phyloP scores from a whole-genome alignment of 2,888 invertebrate species.

The Drymonia ruficornis region DNA sequence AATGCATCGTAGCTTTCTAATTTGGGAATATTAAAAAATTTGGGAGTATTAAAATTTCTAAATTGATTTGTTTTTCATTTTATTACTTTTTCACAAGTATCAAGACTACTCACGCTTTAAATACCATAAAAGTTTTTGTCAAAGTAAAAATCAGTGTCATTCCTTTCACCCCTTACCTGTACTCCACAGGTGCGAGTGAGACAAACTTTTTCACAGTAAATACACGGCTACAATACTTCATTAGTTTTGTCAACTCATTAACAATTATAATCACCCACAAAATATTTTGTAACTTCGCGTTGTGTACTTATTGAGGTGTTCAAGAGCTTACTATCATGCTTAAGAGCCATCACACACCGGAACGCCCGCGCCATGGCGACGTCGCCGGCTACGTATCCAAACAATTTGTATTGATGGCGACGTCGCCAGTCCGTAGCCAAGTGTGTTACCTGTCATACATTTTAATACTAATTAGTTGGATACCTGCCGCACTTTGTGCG shows the following conservation, averaged over 20 bases:
- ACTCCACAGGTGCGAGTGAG: constrained; percentile 24
- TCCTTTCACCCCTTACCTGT: constrained; percentile 60
- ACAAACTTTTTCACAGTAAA: constrained; percentile 37
- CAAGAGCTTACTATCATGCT: neutral
- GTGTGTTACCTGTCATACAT: too few species aligned
- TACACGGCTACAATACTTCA: constrained; percentile 36
- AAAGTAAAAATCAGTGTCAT: constrained; percentile 54
- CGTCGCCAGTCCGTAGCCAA: too few species aligned
- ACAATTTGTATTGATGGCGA: too few species aligned
- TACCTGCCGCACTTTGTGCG: too few species aligned
- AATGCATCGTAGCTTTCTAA: too few species aligned
- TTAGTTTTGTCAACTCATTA: constrained; percentile 41
- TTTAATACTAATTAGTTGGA: too few species aligned
- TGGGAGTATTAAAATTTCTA: too few species aligned
- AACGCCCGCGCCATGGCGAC: too few species aligned
- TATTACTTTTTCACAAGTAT: constrained; percentile 44
- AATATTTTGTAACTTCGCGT: neutral
- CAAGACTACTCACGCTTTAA: constrained; percentile 44
- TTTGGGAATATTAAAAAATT: too few species aligned
- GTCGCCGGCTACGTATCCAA: too few species aligned
- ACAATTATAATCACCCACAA: constrained; percentile 28
- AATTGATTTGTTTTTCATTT: too few species aligned
- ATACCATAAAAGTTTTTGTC: constrained; percentile 48
- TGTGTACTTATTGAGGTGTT: neutral
- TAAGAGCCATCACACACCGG: too few species aligned